A percentile compares a stretch with the other conserved stretches of the same genome.
Evolutionary conservation across 2,888 invertebrate genomes (phyloP).

Genomic region (Drosophila diplacantha): DNA sequence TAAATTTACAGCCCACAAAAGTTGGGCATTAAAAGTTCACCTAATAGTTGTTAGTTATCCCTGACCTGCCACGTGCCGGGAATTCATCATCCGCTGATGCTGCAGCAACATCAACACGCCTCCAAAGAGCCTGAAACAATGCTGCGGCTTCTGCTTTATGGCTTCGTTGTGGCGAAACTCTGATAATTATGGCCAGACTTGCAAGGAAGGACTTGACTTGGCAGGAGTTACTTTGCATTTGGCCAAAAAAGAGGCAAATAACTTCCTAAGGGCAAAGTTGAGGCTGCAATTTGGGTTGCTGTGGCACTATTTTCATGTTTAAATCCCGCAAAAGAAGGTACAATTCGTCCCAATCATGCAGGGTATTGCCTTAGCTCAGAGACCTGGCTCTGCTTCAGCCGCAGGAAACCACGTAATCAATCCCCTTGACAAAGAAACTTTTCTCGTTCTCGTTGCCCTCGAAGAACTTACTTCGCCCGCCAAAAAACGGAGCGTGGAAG

Average conservation of each 20-base stretch:
- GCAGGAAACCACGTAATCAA: conserved; percentile 6
- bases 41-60: conserved; percentile 47
- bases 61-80: conserved; percentile 14
- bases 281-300: too few species aligned
- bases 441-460: neutral
- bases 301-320: too few species aligned
- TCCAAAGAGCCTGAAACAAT: neutral
- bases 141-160: conserved; percentile 28
- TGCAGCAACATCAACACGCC: conserved; percentile 8
- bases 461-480: neutral
- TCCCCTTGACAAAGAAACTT: conserved; percentile 10
- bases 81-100: conserved; percentile 25
- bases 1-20: conserved; percentile 48
- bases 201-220: neutral
- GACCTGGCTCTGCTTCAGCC: neutral
- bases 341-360: too few species aligned
- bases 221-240: neutral
- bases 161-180: conserved; percentile 51
- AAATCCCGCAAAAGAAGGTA: fast-evolving
- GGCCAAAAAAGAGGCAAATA: conserved; percentile 9
- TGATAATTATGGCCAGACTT: conserved; percentile 54
- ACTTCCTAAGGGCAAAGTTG: conserved; percentile 18
- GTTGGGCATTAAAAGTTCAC: conserved; percentile 58
- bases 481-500: neutral
- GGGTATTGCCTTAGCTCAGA: neutral